phyloP scores from a whole-genome alignment of 2,113 vertebrate genomes.

The Thamnophis sirtalis region DNA sequence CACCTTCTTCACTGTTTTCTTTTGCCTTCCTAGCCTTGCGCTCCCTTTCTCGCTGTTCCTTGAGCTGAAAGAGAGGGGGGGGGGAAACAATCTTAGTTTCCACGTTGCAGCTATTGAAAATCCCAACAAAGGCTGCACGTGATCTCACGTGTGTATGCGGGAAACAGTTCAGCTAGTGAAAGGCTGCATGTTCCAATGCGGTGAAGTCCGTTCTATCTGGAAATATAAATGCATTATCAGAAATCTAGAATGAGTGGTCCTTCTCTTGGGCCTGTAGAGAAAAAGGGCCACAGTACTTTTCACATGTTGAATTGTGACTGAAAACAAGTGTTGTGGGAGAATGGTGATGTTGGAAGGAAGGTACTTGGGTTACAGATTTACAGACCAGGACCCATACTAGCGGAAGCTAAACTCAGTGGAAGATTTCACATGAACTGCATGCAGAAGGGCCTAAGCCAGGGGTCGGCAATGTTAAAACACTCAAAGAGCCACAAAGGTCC shows the following conservation, averaged over 20 bases:
- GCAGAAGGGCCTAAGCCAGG: background rate
- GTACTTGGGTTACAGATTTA: background rate
- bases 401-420: background rate
- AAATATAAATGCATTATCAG: background rate
- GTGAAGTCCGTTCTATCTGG: background rate
- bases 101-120: background rate
- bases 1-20: conserved; percentile 90
- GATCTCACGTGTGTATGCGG: background rate
- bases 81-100: background rate
- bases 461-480: no score
- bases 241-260: background rate
- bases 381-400: background rate
- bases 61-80: conserved; percentile 74
- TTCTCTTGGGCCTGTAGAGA: background rate
- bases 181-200: background rate
- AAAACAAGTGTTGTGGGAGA: background rate
- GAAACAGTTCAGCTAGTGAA: background rate
- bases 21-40: conserved; percentile 89
- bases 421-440: background rate
- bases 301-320: background rate
- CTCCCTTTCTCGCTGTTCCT: conserved; percentile 92
- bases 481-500: no score
- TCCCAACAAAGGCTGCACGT: background rate
- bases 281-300: background rate
- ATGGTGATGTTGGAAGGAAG: background rate